Evolutionary conservation across 2,888 invertebrate genomes (phyloP).

Genomic region (Danaus chrysippus): DNA sequence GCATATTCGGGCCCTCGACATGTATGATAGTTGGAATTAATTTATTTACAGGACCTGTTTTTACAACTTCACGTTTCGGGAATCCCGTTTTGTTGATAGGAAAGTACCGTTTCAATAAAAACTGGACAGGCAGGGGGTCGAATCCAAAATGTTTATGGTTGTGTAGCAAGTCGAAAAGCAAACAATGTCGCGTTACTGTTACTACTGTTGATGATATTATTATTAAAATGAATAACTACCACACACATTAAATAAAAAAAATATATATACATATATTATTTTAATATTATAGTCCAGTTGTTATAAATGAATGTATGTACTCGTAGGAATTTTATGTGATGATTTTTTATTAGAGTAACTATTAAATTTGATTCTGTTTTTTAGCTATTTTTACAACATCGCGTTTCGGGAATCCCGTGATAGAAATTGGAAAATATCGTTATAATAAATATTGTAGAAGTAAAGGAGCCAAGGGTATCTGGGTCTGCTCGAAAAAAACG

Average conservation of each 20-base stretch:
- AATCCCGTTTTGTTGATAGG: constrained; percentile 44
- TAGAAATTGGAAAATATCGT: constrained; percentile 34
- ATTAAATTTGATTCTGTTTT: constrained; percentile 8
- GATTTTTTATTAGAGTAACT: not conserved
- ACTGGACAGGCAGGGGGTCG: constrained; percentile 20
- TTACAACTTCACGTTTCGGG: constrained; percentile 39
- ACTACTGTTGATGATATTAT: constrained; percentile 33
- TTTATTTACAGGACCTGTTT: constrained; percentile 26
- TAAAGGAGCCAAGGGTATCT: constrained; percentile 34
- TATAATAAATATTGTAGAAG: constrained; percentile 36
- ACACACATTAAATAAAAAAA: constrained; percentile 29
- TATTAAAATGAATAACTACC: constrained; percentile 28
- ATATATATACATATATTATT: not conserved
- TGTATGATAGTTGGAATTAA: too few species aligned
- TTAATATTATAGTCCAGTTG: not conserved
- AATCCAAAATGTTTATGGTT: constrained; percentile 28
- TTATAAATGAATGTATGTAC: not conserved
- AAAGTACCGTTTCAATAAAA: constrained; percentile 41
- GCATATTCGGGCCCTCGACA: too few species aligned
- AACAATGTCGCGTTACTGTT: constrained; percentile 34
- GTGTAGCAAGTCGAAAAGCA: constrained; percentile 32
- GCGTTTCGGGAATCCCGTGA: constrained; percentile 38
- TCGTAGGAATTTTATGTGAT: not conserved
- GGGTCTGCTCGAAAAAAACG: constrained; percentile 40
- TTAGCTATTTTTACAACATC: constrained; percentile 27